Evolutionary conservation across 2,113 vertebrate species (phyloP), one percentile per base, ranked within the genome.

Genomic region (Channa maculata): DNA sequence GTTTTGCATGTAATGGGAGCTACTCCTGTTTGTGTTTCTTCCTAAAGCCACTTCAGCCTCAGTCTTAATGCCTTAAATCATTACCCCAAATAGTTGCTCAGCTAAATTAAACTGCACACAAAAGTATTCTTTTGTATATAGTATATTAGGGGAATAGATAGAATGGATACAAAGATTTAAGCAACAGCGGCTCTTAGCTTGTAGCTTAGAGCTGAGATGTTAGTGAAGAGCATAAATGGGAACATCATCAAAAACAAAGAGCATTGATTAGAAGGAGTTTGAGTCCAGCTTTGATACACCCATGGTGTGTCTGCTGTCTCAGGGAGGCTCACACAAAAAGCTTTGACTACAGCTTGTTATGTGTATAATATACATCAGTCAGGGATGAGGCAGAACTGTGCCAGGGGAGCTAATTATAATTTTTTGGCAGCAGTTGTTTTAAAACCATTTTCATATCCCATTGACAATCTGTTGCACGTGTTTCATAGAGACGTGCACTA

Each of bases 1-100:
- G 77, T 90, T 89, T 61, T 60, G 65, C 64, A 77, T 80, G 77
- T 89, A 86, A 90, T 51, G 7, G 52, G 72, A 84, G 55, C 63
- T 49, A 24, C 65, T 73, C 61, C 24, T 82, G 79, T 80, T 69
- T 83, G 71, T 61, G 76, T 65, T 85, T 88, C 75, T 76, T 54
- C 85, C 71, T 72, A 66, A 86, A 77, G 57, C n/a, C 55, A 73
- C 76, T 80, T 85, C 68, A 85, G 70, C 46, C 63, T 76, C 24
- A 24, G 24, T 83, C 24, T 12, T 66, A 10, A 46, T 46, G 57
- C 51, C 11, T 79, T 67, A 24, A 55, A 76, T 63, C 57, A 37
- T 58, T 80, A 57, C 53, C 57, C 49, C 33, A 50, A 65, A 71
- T 52, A 64, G 36, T 14, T 68, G 44, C 38, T 74, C 34, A 9